phyloP scores from a whole-genome alignment of 2,113 vertebrate genomes.

The Barnardius zonarius region DNA sequence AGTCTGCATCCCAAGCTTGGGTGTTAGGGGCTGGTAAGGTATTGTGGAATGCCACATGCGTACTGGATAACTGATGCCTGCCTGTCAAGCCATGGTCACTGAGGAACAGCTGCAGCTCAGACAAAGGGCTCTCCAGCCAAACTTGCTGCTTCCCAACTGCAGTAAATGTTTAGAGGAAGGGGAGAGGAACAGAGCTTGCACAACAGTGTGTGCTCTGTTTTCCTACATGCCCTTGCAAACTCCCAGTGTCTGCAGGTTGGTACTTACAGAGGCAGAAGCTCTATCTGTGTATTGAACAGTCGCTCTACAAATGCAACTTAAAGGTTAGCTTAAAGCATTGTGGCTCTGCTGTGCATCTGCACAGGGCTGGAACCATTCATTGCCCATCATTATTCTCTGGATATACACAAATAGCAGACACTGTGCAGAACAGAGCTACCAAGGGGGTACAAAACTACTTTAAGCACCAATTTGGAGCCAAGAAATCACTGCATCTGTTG shows the following conservation, averaged over 20 bases:
- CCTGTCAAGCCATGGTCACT: background rate
- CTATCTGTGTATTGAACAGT: background rate
- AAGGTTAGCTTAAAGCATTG: background rate
- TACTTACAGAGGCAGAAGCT: background rate
- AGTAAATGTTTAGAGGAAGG: background rate
- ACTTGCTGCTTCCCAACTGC: background rate
- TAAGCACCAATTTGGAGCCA: background rate
- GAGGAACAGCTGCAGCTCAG: constrained; percentile 17
- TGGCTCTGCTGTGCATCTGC: background rate
- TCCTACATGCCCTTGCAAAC: background rate
- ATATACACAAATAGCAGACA: background rate
- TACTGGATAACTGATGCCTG: background rate
- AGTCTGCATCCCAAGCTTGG: background rate
- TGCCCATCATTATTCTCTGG: background rate
- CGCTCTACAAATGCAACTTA: background rate
- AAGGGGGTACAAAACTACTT: background rate
- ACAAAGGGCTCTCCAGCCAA: background rate
- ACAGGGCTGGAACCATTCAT: background rate
- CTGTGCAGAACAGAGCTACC: background rate
- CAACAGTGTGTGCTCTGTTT: rapidly evolving
- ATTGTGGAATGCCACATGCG: rapidly evolving
- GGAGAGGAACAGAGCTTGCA: background rate
- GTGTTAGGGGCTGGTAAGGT: background rate
- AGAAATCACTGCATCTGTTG: background rate
- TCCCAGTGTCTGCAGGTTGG: background rate